Base-by-base conservation (phyloP, 2,888 invertebrate species). In the Fragum fragum region DNA sequence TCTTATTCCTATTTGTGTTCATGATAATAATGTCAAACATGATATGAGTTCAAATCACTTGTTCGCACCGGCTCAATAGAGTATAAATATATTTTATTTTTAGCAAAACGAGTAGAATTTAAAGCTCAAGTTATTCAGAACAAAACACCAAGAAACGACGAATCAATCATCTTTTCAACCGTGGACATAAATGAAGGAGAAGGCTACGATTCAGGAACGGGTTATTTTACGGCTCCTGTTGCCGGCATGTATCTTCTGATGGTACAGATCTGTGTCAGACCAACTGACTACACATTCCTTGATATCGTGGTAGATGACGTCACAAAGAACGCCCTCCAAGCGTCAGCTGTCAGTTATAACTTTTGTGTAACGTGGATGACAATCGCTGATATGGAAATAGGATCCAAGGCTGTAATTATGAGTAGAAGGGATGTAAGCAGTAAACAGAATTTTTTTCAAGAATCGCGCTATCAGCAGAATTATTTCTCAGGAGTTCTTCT, bases 151-250 rank as follows among this genome's bases (percentile, higher is more conserved):
- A 1, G 3, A 1, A 32, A 66, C 23, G 57, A 39, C 2, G 36
- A 71, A 21, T 21, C 53, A 16, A 36, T 71, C 7, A 21, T 71
- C 3, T 57, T 71, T n/a, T 14, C 26, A n/a, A 29, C 23, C n/a
- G 57, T 36, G 1, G 23, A 36, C 18, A 16, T 57, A 1, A 71
- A 71, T 36, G 36, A 71, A 71, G 71, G 71, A 14, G 32, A 71
- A 36, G 71, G 71, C 23, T 57, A 71, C 23, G 36, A 71, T 26
- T 14, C 29, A 29, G 57, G 9, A 1, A 71, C 71, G n/a, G 71
- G 71, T 36, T 71, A 71, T 36, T 71, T 71, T 57, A 71, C 71
- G 36, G 71, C 71, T 7, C 71, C 71, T 36, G 71, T 71, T 1
- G 55, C 71, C 16, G 71, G 71, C 1, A 23, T 21, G 18, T 71